Conservation (phyloP, 2,113 vertebrate genomes). For the Trogon surrucura region DNA sequence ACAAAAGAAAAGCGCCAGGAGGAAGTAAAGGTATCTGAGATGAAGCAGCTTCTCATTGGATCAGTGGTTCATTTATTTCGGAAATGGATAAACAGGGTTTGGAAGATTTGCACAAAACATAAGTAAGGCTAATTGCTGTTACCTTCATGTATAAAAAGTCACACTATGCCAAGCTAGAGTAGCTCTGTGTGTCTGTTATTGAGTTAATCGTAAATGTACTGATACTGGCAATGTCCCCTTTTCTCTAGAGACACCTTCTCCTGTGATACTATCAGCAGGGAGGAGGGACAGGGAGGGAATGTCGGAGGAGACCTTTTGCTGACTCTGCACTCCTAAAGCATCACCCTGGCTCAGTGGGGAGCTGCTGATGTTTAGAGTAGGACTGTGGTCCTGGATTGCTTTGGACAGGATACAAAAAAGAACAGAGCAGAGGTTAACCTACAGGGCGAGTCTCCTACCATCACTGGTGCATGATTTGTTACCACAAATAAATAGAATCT, state of each 20-base stretch:
- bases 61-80: background rate
- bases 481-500: conserved; percentile 15
- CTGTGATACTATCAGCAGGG: background rate
- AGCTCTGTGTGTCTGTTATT: background rate
- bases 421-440: conserved; percentile 19
- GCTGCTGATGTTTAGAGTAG: conserved; percentile 34
- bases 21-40: background rate
- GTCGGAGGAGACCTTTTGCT: background rate
- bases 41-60: background rate
- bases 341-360: background rate
- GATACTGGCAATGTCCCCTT: background rate
- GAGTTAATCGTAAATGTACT: background rate
- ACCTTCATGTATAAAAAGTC: background rate
- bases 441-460: background rate
- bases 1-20: background rate
- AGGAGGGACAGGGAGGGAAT: background rate
- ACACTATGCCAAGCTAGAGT: background rate
- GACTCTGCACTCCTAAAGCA: background rate
- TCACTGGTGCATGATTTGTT: conserved; percentile 6
- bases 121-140: background rate
- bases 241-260: background rate
- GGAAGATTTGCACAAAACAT: background rate
- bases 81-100: background rate
- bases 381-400: background rate
- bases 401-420: conserved; percentile 51